phyloP scores from a whole-genome alignment of 2,113 vertebrate species.

The Catagonus wagneri region DNA sequence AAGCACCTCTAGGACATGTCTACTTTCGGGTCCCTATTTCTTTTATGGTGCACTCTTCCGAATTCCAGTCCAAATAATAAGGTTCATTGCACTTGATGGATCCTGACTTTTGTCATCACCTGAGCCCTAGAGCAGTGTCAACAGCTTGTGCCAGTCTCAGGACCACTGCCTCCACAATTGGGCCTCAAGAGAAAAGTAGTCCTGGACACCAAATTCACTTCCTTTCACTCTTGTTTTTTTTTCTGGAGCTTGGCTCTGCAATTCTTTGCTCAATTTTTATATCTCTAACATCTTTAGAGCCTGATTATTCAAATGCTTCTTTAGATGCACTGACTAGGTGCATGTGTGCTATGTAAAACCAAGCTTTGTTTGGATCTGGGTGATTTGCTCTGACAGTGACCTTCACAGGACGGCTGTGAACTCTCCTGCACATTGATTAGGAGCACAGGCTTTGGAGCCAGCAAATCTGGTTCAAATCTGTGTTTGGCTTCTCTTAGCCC shows the following conservation, averaged over 20 bases:
- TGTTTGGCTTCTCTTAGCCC: neutral
- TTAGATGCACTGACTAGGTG: neutral
- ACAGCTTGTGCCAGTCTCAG: neutral
- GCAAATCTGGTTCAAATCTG: conserved; percentile 17
- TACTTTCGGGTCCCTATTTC: neutral
- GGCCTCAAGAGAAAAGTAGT: neutral
- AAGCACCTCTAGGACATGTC: neutral
- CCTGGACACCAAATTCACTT: neutral
- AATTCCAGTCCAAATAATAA: neutral
- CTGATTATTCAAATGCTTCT: conserved; percentile 40
- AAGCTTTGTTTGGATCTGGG: conserved; percentile 47
- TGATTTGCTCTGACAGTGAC: neutral
- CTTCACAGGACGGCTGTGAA: neutral
- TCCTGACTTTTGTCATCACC: neutral
- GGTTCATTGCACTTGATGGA: neutral
- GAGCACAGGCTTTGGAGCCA: neutral
- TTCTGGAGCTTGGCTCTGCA: neutral
- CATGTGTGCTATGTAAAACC: neutral
- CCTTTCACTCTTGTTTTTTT: conserved; percentile 26
- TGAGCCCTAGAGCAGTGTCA: neutral
- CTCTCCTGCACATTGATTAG: neutral
- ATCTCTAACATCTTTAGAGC: neutral
- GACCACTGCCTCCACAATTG: neutral
- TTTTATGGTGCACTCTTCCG: neutral
- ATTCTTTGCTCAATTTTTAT: neutral